Evolutionary conservation across 2,797 vertebrate genomes (phyloP).

Genomic region (Balearica regulorum): DNA sequence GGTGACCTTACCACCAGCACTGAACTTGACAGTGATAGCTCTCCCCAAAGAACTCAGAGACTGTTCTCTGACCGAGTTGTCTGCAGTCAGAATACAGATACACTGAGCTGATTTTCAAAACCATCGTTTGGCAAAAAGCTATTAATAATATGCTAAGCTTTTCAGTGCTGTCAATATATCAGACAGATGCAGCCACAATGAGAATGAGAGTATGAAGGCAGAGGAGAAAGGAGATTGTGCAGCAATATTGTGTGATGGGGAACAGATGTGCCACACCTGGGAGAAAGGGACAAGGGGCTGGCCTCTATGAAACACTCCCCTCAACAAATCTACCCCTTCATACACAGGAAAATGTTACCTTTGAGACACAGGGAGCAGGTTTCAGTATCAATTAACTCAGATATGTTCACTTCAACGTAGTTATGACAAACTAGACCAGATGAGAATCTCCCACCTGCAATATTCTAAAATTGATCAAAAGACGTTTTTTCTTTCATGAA

Average conservation of each 20-base stretch:
- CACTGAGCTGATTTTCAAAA: neutral
- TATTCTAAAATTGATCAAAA: neutral
- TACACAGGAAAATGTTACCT: neutral
- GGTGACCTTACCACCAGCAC: neutral
- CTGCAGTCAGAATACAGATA: neutral
- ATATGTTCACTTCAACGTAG: neutral
- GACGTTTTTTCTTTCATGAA: neutral
- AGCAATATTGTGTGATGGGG: neutral
- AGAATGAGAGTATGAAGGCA: neutral
- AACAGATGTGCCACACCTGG: neutral
- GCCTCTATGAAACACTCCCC: neutral
- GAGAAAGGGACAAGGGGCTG: neutral
- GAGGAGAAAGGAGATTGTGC: neutral
- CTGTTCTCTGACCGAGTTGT: neutral
- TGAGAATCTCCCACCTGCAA: neutral
- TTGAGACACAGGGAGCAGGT: neutral
- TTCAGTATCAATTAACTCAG: neutral
- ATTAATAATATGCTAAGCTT: neutral
- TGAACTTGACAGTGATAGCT: neutral
- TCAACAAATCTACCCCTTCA: neutral
- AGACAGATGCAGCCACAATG: neutral
- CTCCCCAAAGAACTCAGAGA: neutral
- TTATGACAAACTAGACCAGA: neutral
- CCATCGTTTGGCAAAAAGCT: neutral
- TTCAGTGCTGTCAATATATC: neutral